Base-by-base conservation (phyloP, 2,888 invertebrate species). In the Microchrysa polita region DNA sequence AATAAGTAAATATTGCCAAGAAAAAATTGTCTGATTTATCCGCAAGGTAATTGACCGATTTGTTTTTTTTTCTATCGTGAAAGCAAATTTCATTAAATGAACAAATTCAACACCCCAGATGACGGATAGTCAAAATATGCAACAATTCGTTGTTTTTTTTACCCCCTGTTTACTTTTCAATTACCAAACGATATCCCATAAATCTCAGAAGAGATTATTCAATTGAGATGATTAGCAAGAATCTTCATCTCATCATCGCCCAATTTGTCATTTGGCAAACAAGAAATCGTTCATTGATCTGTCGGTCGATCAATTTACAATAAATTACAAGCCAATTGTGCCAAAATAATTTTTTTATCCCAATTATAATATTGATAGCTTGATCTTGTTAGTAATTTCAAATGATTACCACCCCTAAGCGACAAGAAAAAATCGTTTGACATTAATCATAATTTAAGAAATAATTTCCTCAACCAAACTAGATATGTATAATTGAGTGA, bases 341-440 rank as follows among this genome's bases (percentile, higher is more conserved):
- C n/a, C n/a, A n/a, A 53, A n/a, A 53, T 16, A 53, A 14, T 53
- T 53, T 53, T 53, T 53, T 53, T 12, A 12, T 16, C 53, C 16
- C 53, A n/a, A n/a, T n/a, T n/a, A 52, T 16, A 55, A 55, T 18
- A 20, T 55, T 22, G 55, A n/a, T 22, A 55, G 4, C 18, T 55
- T 55, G 55, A 55, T 55, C 55, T 55, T 55, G 55, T 55, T 55
- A 55, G 55, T 55, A 20, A 55, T 18, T 55, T 55, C 5, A 55
- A 48, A 48, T 48, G 7, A 48, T 34, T 34, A 34, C 27, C 27
- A 34, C 27, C 27, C 27, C 27, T 5, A 7, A 34, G 5, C 4
- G 0, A 14, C 16, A 52, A 10, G 52, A 52, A 52, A 52, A 55
- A 55, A 55, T 18, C 16, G 4, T 34, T 5, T 55, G 10, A 2